Conservation (phyloP, 2,797 vertebrate genomes). For the Lemur catta region DNA sequence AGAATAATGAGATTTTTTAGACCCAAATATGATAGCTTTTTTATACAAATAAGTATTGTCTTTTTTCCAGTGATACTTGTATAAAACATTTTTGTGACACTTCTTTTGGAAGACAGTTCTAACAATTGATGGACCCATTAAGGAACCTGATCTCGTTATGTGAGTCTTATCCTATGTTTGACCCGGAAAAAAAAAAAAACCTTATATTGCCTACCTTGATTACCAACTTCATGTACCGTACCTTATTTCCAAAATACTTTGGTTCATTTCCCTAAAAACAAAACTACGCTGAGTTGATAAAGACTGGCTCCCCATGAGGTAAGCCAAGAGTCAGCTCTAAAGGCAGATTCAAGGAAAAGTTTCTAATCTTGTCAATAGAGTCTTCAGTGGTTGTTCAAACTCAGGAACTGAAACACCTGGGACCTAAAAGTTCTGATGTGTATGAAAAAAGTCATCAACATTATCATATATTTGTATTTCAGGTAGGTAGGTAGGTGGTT, state of each 20-base stretch:
- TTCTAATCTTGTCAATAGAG: background rate
- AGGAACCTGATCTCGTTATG: background rate
- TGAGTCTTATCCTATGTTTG: background rate
- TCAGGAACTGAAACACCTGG: background rate
- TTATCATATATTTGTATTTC: background rate
- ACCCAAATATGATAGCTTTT: background rate
- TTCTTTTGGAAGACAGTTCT: constrained; percentile 14
- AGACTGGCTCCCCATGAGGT: background rate
- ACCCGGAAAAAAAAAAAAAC: background rate
- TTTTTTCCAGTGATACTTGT: background rate
- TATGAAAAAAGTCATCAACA: constrained; percentile 12
- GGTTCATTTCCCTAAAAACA: constrained; percentile 3
- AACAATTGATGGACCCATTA: background rate
- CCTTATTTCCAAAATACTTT: constrained; percentile 11
- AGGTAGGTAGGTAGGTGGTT: background rate
- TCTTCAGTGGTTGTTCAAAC: constrained; percentile 33
- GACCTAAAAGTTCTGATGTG: background rate
- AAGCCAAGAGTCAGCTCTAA: background rate
- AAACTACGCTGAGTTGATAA: background rate
- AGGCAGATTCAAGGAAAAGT: background rate
- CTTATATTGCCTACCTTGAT: background rate
- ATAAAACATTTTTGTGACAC: constrained; percentile 7
- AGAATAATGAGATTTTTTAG: background rate
- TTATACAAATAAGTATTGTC: background rate
- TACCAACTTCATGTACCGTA: background rate